phyloP scores from a whole-genome alignment of 2,888 invertebrate genomes.

The Artemia sp. region DNA sequence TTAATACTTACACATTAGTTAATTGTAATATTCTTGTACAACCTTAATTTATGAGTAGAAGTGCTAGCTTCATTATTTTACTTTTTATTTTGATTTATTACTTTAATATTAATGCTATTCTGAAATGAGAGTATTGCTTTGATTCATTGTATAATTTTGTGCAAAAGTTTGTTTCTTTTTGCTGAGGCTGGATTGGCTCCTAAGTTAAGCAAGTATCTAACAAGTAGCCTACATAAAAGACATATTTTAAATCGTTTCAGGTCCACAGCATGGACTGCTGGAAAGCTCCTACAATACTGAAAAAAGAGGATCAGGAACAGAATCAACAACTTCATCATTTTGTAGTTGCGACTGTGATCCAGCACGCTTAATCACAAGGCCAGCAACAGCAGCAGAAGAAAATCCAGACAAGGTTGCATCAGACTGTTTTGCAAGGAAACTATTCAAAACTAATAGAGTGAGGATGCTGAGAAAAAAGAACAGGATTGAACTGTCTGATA shows the following conservation, averaged over 20 bases:
- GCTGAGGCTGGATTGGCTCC: too few species aligned
- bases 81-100: too few species aligned
- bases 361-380: neutral
- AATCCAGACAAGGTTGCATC: neutral
- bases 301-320: neutral
- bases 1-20: too few species aligned
- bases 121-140: too few species aligned
- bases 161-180: too few species aligned
- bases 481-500: neutral
- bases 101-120: too few species aligned
- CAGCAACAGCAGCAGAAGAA: neutral
- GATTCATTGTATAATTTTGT: too few species aligned
- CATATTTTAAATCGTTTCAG: neutral
- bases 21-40: too few species aligned
- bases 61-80: too few species aligned
- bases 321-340: neutral
- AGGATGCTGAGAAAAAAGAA: neutral
- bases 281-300: neutral
- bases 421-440: neutral
- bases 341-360: slow-evolving; percentile 6
- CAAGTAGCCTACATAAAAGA: too few species aligned
- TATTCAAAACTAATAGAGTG: neutral
- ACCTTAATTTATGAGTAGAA: too few species aligned
- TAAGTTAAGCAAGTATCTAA: too few species aligned
- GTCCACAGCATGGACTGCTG: slow-evolving; percentile 3